Evolutionary conservation across 1,140 invertebrate genomes (phyloP), one percentile per base, ranked within the genome.

Genomic region (Cotesia glomerata): DNA sequence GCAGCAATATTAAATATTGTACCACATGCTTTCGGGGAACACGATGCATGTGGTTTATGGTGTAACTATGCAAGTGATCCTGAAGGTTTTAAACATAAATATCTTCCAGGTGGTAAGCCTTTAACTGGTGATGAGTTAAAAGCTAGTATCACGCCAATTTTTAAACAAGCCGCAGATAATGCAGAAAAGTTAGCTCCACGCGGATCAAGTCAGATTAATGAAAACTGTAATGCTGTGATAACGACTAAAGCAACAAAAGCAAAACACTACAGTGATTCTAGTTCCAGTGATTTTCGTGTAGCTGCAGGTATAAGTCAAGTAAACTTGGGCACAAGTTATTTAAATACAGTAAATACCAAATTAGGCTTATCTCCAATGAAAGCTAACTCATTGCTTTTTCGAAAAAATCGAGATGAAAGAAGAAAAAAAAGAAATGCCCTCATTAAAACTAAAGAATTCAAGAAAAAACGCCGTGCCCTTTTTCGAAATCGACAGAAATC

Each of bases 211-310:
- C 45, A 67, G 4, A 13, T 49, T 4, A 69, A 74, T 52, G 61
- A 69, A 62, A 67, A 14, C 32, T 49, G 65, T 5, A 67, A 74
- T 62, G 52, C 63, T 4, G 62, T 35, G 0, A 71, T 74, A 58
- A 61, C 68, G 11, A 66, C 54, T 13, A 71, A 71, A 67, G 62
- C 54, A 3, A 62, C 73, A 0, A 74, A 74, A 49, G n/a, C 11
- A 1, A 9, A 13, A 4, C 71, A 63, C 16, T 71, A 26, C 11
- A 62, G 73, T 18, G 32, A n/a, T 11, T 59, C 3, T 67, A 54
- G 2, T 1, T 74, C 69, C 4, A 35, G 36, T 26, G 69, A 71
- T 56, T 61, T 13, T 11, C 16, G 73, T 13, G 63, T 61, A 16
- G 68, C 52, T 4, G 52, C 36, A 56, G 34, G 54, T 18, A 56